Evolutionary conservation across 2,888 invertebrate genomes (phyloP), one percentile per base, ranked within the genome.

Genomic region (Oegoconia quadripuncta): DNA sequence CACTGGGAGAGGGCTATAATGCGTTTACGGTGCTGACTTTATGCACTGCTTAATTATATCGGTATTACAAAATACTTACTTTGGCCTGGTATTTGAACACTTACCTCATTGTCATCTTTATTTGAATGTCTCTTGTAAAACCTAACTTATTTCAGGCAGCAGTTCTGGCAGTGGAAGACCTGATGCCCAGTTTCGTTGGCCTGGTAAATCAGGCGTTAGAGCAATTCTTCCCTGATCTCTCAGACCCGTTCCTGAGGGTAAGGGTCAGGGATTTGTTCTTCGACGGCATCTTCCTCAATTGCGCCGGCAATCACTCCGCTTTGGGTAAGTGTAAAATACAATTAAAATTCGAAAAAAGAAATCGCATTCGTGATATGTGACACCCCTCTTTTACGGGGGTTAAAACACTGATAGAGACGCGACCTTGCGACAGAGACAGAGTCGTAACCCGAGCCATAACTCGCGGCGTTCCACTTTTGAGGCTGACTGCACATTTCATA

Each of bases 211-310:
- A 73, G n/a, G 87, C 88, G 0, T 55, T 91, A 25, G 82, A 80
- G 12, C 78, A 80, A 44, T 76, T 91, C 50, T 91, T 90, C 64
- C 65, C 82, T 0, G 75, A 77, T 41, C 64, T 82, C 1, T 76
- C 71, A 0, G 87, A 86, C 32, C 79, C 89, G 0, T 91, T 91
- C 60, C 39, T 89, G 27, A 78, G 79, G 14, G 82, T 79, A 2
- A 83, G 76, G 37, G 88, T 86, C 0, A 77, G 68, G 20, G 89
- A 91, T 26, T 59, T 91, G 12, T 74, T 91, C 32, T 91, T 91
- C 47, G 82, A 89, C 9, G 91, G 91, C 2, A 54, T 90, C 12
- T 81, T 72, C 41, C 65, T 91, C 12, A 81, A 80, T 47, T 91
- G 91, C 44, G 73, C 77, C 26, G 69, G 77, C 1, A 71, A 78